These are phyloP conservation scores for Drosophila dunni DNA, from an alignment of 1,140 invertebrate species.

Conservation along the genomic window DNA sequence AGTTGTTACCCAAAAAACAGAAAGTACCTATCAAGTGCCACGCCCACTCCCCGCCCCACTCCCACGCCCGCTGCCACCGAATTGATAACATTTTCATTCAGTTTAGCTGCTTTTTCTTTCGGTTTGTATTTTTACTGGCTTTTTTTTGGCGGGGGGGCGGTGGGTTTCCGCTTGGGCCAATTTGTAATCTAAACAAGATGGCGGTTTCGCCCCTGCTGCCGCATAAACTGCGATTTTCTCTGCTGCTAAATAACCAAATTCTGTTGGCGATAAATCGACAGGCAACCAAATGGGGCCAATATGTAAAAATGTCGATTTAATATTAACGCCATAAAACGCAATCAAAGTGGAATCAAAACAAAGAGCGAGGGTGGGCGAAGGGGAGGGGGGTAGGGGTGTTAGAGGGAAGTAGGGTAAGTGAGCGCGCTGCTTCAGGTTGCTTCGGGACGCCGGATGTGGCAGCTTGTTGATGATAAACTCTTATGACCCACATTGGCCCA, in stretches of 20 bases:
- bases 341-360: constrained; percentile 68
- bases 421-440: constrained; percentile 63
- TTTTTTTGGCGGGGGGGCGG: neutral
- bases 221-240: neutral
- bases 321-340: constrained; percentile 74
- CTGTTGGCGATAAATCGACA: constrained; percentile 54
- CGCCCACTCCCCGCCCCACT: constrained; percentile 57
- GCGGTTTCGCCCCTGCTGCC: constrained; percentile 17
- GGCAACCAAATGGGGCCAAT: constrained; percentile 37
- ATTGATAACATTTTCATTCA: constrained; percentile 76
- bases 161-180: constrained; percentile 55
- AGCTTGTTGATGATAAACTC: constrained; percentile 82
- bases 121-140: constrained; percentile 9
- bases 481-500: constrained; percentile 71
- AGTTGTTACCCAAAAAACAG: constrained; percentile 44
- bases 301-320: constrained; percentile 70
- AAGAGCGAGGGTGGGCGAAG: constrained; percentile 14
- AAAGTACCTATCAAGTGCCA: constrained; percentile 39
- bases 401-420: constrained; percentile 44
- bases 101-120: constrained; percentile 52
- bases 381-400: constrained; percentile 27
- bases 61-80: constrained; percentile 58
- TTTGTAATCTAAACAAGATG: constrained; percentile 83
- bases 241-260: constrained; percentile 61
- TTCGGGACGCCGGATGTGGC: constrained; percentile 65